A percentile compares a stretch with the other conserved stretches of the same genome.
Evolutionary conservation across 2,113 vertebrate genomes (phyloP).

Genomic region (Acrocephalus kingi): DNA sequence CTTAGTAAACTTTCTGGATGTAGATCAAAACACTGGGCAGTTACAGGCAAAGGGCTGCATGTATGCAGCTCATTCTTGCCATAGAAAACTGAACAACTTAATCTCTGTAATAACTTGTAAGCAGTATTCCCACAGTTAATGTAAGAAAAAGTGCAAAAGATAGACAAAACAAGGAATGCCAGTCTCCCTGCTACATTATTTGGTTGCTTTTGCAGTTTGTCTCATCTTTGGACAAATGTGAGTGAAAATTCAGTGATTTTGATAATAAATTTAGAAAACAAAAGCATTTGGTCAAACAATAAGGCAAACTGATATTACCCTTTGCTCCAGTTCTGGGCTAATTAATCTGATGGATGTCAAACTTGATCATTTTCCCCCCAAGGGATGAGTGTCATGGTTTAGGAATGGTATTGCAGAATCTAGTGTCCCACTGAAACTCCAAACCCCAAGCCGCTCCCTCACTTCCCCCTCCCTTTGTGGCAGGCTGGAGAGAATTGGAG

Average conservation of each 20-base stretch:
- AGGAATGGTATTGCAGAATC: background rate
- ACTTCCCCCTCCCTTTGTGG: background rate
- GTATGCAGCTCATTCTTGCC: background rate
- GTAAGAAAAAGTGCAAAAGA: background rate
- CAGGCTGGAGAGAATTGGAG: background rate
- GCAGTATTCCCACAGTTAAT: background rate
- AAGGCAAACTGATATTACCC: background rate
- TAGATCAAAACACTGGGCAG: background rate
- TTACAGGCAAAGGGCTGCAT: background rate
- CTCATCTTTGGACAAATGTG: background rate
- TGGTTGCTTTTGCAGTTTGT: background rate
- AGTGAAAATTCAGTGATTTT: background rate
- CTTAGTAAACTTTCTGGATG: background rate
- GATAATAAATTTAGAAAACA: background rate
- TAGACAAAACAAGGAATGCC: background rate
- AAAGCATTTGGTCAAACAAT: background rate
- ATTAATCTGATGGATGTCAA: background rate
- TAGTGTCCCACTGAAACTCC: background rate
- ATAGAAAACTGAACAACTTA: background rate
- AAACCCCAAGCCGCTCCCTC: accelerated
- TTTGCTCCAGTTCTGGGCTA: background rate
- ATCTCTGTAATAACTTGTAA: background rate
- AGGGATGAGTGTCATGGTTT: background rate
- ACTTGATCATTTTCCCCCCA: background rate
- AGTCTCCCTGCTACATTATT: background rate